Evolutionary conservation across 1,140 invertebrate species (phyloP).

Genomic region (Diachasmimorpha longicaudata): DNA sequence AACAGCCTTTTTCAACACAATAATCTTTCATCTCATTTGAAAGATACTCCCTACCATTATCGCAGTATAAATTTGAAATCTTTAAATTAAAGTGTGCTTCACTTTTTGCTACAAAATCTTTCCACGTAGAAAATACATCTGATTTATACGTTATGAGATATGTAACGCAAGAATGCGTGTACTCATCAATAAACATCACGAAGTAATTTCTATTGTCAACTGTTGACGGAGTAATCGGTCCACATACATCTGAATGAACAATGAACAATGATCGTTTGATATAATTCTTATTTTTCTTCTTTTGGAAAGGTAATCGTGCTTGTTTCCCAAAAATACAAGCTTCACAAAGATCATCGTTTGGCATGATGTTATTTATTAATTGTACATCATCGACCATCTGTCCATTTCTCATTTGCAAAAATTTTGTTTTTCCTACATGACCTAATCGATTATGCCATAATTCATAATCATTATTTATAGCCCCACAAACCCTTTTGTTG

Average conservation of each 20-base stretch:
- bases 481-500: neutral
- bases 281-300: neutral
- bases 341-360: slow-evolving; percentile 49
- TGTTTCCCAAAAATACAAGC: slow-evolving; percentile 60
- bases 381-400: slow-evolving; percentile 42
- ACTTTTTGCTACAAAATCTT: slow-evolving; percentile 12
- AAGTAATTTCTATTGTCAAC: slow-evolving; percentile 23
- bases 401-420: slow-evolving; percentile 45
- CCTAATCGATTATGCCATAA: slow-evolving; percentile 52
- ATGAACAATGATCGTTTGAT: neutral
- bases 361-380: neutral
- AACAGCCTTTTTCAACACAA: slow-evolving; percentile 12
- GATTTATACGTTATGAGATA: slow-evolving; percentile 26
- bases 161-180: slow-evolving; percentile 23
- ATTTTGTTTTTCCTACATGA: slow-evolving; percentile 50
- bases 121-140: slow-evolving; percentile 21
- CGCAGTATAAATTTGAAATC: slow-evolving; percentile 2
- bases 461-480: slow-evolving; percentile 38
- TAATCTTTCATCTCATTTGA: slow-evolving; percentile 12
- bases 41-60: slow-evolving; percentile 12
- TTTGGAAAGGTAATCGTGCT: slow-evolving; percentile 40
- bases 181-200: slow-evolving; percentile 17
- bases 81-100: slow-evolving; percentile 4
- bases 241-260: slow-evolving; percentile 8
- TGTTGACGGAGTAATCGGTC: slow-evolving; percentile 17